Base-by-base conservation (phyloP, 2,888 invertebrate genomes). In the Anthoptus insignis region DNA sequence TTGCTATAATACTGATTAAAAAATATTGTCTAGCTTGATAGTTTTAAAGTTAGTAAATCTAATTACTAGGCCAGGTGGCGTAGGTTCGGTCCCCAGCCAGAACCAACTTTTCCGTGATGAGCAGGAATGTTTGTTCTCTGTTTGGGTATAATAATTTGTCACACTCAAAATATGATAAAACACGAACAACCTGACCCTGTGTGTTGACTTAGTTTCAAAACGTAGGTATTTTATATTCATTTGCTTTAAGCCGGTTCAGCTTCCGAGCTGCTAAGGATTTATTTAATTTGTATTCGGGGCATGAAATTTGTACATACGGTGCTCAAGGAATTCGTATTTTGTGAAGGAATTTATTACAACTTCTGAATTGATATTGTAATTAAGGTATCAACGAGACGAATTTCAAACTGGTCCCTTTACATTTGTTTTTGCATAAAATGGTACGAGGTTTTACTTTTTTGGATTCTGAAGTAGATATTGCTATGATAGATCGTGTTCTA, bases 261-360 rank as follows among this genome's bases (percentile, higher is more conserved):
- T 72, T 66, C 65, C 73, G 73, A 76, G 73, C 77, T 77, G 75
- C 71, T 68, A 69, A 74, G 76, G 81, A 83, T 87, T 85, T 82
- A 83, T 81, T 79, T 75, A 74, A 82, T 86, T 84, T 81, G 81
- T 80, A 85, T 84, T 81, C 82, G 72, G 76, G 64, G 71, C 75
- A 73, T 68, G 77, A 72, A 82, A 81, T 69, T 78, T 76, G 82
- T 76, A 76, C 83, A 80, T 81, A 80, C 80, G 79, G 73, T 79
- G 77, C 76, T 76, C 76, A 75, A 74, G 69, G 70, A 74, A 71
- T 78, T 69, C 68, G 42, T 14, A 29, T 47, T 57, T 45, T 32
- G 21, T n/a, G n/a, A 37, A 60, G 53, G 53, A 53, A 60, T 64
- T 49, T 67, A 61, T 69, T 71, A 66, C 71, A 52, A 65, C 57